Conservation (phyloP, 2,113 vertebrate species). For the Cepphus grylle region DNA sequence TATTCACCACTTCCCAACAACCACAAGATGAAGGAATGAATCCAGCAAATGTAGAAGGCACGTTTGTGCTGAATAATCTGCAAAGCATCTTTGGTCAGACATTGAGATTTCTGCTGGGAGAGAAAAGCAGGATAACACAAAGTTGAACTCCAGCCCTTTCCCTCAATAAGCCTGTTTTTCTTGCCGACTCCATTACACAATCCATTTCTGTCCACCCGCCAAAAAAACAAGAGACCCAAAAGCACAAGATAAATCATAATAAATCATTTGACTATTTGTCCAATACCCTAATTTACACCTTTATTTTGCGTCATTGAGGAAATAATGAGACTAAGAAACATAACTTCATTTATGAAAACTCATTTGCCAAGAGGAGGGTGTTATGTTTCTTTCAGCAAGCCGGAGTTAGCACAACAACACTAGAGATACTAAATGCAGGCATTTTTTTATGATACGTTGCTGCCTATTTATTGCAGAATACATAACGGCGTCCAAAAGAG, state of each 20-base stretch:
- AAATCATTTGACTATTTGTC: not conserved
- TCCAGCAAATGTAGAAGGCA: not conserved
- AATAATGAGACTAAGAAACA: slow-evolving; percentile 51
- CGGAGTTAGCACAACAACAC: not conserved
- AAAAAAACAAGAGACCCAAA: not conserved
- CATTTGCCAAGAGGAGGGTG: not conserved
- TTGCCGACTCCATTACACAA: not conserved
- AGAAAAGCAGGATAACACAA: not conserved
- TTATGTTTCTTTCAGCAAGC: not conserved
- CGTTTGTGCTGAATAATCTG: not conserved
- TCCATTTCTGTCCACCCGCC: not conserved
- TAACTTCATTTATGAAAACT: not conserved
- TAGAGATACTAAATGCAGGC: not conserved
- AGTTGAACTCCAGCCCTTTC: not conserved
- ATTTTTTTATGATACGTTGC: not conserved
- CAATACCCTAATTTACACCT: not conserved
- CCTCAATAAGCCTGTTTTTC: not conserved
- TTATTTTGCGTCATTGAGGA: slow-evolving; percentile 11
- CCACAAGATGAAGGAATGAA: not conserved
- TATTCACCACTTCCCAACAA: not conserved
- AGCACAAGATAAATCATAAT: slow-evolving; percentile 6
- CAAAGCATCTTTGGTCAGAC: not conserved
- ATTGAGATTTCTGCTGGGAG: not conserved
- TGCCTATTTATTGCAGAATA: not conserved
- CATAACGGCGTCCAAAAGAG: not conserved